Conservation (phyloP, 2,113 vertebrate genomes). For the Progne subis region DNA sequence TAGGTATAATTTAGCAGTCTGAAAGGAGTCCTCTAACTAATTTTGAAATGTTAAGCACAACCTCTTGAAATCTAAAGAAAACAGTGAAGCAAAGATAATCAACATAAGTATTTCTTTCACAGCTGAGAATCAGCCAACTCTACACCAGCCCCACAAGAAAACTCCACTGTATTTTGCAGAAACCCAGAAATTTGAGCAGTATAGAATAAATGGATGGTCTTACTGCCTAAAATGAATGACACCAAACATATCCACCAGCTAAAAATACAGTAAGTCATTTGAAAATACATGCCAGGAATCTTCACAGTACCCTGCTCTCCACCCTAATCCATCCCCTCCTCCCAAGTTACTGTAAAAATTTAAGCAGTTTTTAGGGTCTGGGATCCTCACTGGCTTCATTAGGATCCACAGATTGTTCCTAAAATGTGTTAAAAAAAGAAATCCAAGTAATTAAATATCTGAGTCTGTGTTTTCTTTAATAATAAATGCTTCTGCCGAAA, state of each 20-base stretch:
- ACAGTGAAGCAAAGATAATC: not conserved
- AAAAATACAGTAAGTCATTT: conserved; percentile 32
- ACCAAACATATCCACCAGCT: conserved; percentile 14
- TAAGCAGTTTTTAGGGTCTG: not conserved
- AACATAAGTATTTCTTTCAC: not conserved
- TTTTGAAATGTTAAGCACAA: conserved; percentile 24
- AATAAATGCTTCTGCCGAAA: conserved; percentile 4
- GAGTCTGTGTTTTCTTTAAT: not conserved
- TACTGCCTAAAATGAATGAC: not conserved
- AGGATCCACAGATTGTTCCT: conserved; percentile 5
- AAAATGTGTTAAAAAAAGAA: conserved; percentile 28
- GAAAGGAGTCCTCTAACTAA: conserved; percentile 18
- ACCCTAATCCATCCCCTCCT: not conserved
- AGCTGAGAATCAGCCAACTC: not conserved
- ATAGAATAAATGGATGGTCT: not conserved
- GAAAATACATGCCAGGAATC: conserved; percentile 19
- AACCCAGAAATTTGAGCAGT: not conserved
- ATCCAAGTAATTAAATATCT: conserved; percentile 24
- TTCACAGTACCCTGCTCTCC: conserved; percentile 9
- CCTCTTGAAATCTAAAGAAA: conserved; percentile 35
- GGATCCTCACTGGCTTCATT: conserved; percentile 16
- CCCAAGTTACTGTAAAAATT: not conserved
- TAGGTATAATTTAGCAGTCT: not conserved
- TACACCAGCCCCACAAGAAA: not conserved
- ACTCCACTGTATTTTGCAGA: not conserved